Percentiles rank a stretch among this genome's conserved stretches.
Evolutionary conservation across 2,797 vertebrate species (phyloP).

Genomic region (Poeciliopsis presidionis): DNA sequence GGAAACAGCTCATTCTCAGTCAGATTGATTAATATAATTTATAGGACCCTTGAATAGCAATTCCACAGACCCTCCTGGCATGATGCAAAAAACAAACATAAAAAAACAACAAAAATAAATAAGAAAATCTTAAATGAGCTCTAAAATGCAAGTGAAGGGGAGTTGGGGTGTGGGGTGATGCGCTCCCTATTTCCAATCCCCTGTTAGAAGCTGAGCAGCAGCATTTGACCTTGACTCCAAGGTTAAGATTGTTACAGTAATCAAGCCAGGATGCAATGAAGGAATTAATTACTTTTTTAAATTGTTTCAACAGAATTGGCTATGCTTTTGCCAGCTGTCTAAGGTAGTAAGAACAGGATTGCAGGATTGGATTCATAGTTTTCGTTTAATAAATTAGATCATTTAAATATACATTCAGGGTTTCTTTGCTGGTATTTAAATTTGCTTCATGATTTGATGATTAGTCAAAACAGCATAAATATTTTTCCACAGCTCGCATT

Average conservation of each 20-base stretch:
- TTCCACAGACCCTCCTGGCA: neutral
- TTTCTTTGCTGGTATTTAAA: neutral
- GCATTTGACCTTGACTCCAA: neutral
- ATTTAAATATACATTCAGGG: neutral
- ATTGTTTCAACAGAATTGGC: neutral
- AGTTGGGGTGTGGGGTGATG: neutral
- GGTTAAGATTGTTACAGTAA: neutral
- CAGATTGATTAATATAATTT: neutral
- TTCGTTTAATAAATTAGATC: neutral
- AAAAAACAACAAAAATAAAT: too few species aligned
- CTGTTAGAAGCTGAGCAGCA: neutral
- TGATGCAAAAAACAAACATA: too few species aligned
- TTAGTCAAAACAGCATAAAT: neutral
- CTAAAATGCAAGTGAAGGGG: neutral
- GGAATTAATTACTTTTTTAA: neutral
- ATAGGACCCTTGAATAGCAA: neutral
- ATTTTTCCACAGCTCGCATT: neutral
- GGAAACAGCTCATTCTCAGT: neutral
- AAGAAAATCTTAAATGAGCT: neutral
- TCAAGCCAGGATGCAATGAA: neutral
- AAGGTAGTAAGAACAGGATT: neutral
- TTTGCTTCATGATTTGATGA: neutral
- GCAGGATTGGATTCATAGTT: neutral
- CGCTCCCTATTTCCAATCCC: neutral
- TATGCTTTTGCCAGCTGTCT: neutral